Conservation (phyloP, 2,113 vertebrate genomes). For the Callipepla squamata region DNA sequence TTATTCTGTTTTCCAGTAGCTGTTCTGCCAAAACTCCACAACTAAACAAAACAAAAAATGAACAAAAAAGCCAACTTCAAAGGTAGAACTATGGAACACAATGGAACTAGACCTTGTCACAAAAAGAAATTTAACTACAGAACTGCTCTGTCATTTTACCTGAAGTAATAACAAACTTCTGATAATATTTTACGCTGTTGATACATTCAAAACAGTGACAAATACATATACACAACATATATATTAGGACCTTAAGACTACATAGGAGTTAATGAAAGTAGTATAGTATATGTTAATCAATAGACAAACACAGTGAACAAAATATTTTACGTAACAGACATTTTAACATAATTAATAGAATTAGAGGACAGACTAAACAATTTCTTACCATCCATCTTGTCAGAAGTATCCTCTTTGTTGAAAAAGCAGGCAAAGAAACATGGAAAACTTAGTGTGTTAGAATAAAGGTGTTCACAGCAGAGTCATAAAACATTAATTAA, state of each 20-base stretch:
- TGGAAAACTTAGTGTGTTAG: constrained; percentile 87
- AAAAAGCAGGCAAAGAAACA: constrained; percentile 85
- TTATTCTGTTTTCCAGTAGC: neutral
- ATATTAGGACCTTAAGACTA: neutral
- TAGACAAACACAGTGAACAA: constrained; percentile 19
- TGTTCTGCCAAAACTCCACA: neutral
- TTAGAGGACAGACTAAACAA: constrained; percentile 68
- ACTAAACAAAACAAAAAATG: neutral
- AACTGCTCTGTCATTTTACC: neutral
- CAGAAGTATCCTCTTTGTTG: constrained; percentile 97
- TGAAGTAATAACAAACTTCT: neutral
- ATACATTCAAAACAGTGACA: neutral
- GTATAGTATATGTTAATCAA: neutral
- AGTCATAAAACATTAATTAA: constrained; percentile 68
- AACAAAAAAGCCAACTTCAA: neutral
- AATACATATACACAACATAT: neutral
- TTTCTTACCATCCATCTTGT: constrained; percentile 99
- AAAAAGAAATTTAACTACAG: neutral
- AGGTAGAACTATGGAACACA: neutral
- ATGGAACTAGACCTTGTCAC: neutral
- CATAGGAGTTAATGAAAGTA: neutral
- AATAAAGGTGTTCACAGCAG: constrained; percentile 66
- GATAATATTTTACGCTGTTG: neutral
- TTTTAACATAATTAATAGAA: constrained; percentile 29
- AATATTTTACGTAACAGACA: constrained; percentile 19